These are phyloP conservation scores for Cercopithecus mona DNA, from an alignment of 2,113 vertebrate genomes.

Conservation along the genomic window DNA sequence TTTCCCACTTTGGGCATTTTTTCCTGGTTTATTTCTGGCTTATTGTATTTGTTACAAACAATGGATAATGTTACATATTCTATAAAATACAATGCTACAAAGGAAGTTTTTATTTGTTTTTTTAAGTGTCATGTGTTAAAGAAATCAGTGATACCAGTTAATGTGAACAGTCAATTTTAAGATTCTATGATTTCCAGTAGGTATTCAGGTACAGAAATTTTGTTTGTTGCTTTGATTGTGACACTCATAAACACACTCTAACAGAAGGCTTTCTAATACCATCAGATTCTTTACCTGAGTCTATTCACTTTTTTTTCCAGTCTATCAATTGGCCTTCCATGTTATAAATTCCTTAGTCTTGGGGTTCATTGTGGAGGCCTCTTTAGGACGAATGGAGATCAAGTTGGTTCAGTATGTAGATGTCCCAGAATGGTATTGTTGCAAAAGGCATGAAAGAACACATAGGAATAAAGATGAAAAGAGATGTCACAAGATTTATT, in stretches of 20 bases:
- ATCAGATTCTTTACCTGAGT: neutral
- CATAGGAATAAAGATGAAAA: neutral
- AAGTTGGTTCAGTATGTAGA: neutral
- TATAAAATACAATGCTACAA: conserved; percentile 56
- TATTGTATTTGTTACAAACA: conserved; percentile 23
- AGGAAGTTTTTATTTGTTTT: conserved; percentile 4
- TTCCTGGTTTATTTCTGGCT: conserved; percentile 46
- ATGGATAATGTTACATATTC: conserved; percentile 60
- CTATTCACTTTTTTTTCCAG: neutral
- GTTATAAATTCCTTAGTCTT: neutral
- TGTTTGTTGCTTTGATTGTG: neutral
- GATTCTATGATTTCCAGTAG: neutral
- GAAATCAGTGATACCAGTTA: neutral
- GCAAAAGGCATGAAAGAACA: neutral
- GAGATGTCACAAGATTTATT: neutral
- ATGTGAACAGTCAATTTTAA: neutral
- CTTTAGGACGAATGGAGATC: neutral
- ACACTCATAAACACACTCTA: neutral
- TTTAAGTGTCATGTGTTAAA: neutral
- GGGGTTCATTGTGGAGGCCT: neutral
- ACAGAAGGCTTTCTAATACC: neutral
- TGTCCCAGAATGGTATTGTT: neutral
- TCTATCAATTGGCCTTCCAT: neutral
- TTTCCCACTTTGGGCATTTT: conserved; percentile 58
- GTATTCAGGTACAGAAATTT: neutral